Base-by-base conservation (phyloP, 37 sponge, comb jelly and placozoan genomes). In the Ianthella basta region DNA sequence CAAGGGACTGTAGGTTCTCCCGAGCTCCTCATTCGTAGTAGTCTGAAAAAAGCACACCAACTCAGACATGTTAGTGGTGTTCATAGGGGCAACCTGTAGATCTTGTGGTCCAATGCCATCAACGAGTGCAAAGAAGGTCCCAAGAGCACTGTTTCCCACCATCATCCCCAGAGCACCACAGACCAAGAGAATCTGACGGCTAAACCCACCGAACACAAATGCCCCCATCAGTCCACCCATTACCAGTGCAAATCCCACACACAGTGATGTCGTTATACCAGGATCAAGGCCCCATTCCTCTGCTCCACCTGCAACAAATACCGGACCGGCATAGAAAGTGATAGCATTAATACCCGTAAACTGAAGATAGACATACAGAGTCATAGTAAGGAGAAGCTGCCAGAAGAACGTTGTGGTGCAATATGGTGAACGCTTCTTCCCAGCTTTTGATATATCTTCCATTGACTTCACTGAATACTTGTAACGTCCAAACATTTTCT, bases 311-410 rank as follows among this genome's bases (percentile, higher is more conserved):
- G 73, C 32, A 12, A 20, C 36, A 10, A 72, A 10, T 38, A 72
- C 36, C 5, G 73, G 40, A 23, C 73, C 73, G 4, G 39, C 73
- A 32, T 72, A 72, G 36, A 30, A 72, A 20, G 30, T 40, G 14
- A 72, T 15, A 37, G 73, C 73, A 72, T 29, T 72, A 30, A 72
- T 37, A 8, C 73, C 73, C 12, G 73, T 30, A 40, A 72, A 38
- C 40, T 29, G 23, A 20, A 37, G 73, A 29, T 37, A 29, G 8
- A 37, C 36, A 37, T 37, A 37, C 4, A 72, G 8, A 6, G 19
- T 8, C 37, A 37, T 37, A 8, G 36, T 37, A 13, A 72, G 20
- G 20, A 15, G 12, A 38, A 72, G 23, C 39, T 40, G 32, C 73
- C 73, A 72, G 20, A 72, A 13, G 19, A 37, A 72, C 10, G 37